Conservation (phyloP, 2,797 vertebrate species). For the Schizothorax lantsangensis region DNA sequence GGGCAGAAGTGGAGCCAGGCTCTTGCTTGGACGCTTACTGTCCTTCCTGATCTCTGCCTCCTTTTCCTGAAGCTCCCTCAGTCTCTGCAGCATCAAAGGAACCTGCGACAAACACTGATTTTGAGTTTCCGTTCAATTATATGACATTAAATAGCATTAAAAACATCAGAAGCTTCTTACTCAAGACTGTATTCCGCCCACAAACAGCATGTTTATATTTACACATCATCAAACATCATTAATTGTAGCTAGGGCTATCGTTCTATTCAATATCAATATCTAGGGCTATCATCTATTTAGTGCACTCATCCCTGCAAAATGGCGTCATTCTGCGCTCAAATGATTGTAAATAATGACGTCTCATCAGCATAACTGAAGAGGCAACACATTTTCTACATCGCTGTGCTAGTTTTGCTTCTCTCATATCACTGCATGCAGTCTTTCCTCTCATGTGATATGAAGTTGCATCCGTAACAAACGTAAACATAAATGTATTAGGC, state of each 20-base stretch:
- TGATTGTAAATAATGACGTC: too few relatives aligned
- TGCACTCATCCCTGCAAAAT: too few relatives aligned
- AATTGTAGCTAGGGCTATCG: neutral
- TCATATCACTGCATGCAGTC: too few relatives aligned
- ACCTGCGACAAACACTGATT: conserved; percentile 78
- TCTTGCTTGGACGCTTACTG: conserved; percentile 88
- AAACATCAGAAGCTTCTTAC: neutral
- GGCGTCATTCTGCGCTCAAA: too few relatives aligned
- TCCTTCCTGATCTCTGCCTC: conserved; percentile 87
- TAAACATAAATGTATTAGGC: too few relatives aligned
- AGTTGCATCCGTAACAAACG: too few relatives aligned
- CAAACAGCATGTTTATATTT: neutral
- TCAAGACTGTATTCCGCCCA: neutral
- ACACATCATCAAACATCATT: neutral
- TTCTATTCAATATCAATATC: too few relatives aligned
- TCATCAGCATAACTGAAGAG: too few relatives aligned
- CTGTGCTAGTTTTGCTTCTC: too few relatives aligned
- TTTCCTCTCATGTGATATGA: too few relatives aligned
- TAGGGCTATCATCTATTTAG: too few relatives aligned
- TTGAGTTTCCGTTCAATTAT: neutral
- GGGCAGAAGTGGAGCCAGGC: conserved; percentile 84
- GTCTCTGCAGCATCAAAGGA: conserved; percentile 91
- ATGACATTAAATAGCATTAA: neutral
- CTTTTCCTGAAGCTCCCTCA: conserved; percentile 92
- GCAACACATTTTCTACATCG: too few relatives aligned